Evolutionary conservation across 2,113 vertebrate genomes (phyloP), one percentile per base, ranked within the genome.

Genomic region (Cisticola juncidis): DNA sequence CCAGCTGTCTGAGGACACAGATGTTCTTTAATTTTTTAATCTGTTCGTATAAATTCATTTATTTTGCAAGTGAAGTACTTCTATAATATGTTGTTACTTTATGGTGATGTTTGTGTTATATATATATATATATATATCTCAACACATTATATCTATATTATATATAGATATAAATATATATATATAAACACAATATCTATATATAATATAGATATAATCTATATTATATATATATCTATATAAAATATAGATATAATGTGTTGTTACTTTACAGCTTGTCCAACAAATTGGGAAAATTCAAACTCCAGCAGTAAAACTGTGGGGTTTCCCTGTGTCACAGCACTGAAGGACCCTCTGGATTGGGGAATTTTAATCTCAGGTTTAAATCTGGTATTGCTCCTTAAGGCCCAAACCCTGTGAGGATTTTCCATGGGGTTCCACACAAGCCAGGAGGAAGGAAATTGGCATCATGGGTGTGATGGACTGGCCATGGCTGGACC

Each of bases 191-290:
- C n/a, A n/a, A n/a, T n/a, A n/a, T n/a, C n/a, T n/a, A n/a, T n/a
- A n/a, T n/a, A n/a, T n/a, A n/a, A n/a, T n/a, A n/a, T n/a, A n/a
- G n/a, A n/a, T n/a, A n/a, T n/a, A n/a, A n/a, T n/a, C n/a, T n/a
- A n/a, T n/a, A n/a, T n/a, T n/a, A n/a, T n/a, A n/a, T n/a, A n/a
- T n/a, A n/a, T n/a, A n/a, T n/a, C n/a, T n/a, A n/a, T n/a, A n/a
- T n/a, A n/a, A n/a, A n/a, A n/a, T n/a, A n/a, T n/a, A n/a, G n/a
- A 3, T 8, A 11, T 13, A 50, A 42, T 6, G 6, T 11, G 2
- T 16, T 33, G 64, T n/a, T 40, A 47, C 20, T 72, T 56, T 18
- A 26, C 17, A 80, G 31, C 74, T 56, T 40, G n/a, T 31, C 56
- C 29, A 14, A 4, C 21, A 2, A 1, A 25, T 9, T 1, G 1